phyloP scores from a whole-genome alignment of 2,113 vertebrate species.

The Catagonus wagneri region DNA sequence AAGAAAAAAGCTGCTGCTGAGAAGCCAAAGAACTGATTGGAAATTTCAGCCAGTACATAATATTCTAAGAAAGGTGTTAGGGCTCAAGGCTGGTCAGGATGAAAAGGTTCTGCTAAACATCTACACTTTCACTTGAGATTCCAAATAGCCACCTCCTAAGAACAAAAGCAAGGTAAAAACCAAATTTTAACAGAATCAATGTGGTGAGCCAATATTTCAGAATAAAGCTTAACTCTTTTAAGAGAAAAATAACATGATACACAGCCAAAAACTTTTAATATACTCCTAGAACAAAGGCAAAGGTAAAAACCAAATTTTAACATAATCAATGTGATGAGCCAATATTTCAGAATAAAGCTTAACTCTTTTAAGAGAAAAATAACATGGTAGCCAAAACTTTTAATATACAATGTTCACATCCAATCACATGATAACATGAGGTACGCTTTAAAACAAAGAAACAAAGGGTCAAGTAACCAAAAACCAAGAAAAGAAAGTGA shows the following conservation, averaged over 20 bases:
- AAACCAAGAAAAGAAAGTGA: conserved; percentile 17
- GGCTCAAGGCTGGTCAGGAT: not conserved
- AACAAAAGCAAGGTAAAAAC: not conserved
- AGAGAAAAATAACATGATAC: not conserved
- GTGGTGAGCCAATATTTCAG: not conserved
- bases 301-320: not conserved
- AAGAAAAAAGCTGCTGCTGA: not conserved
- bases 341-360: conserved; percentile 46
- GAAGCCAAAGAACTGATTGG: not conserved
- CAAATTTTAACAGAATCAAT: not conserved
- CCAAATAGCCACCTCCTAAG: not conserved
- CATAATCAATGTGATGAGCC: not conserved
- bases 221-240: conserved; percentile 42
- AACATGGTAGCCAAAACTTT: not conserved
- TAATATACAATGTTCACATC: not conserved
- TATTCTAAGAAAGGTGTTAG: not conserved
- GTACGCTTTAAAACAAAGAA: not conserved
- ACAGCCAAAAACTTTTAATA: not conserved
- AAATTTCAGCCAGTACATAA: not conserved
- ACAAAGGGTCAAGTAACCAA: not conserved
- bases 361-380: conserved; percentile 20
- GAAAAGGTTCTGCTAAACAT: not conserved
- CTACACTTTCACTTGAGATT: not conserved
- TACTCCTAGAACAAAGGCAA: not conserved
- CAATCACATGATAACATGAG: not conserved